Evolutionary conservation across 2,113 vertebrate species (phyloP).

Genomic region (Dasyornis broadbenti): DNA sequence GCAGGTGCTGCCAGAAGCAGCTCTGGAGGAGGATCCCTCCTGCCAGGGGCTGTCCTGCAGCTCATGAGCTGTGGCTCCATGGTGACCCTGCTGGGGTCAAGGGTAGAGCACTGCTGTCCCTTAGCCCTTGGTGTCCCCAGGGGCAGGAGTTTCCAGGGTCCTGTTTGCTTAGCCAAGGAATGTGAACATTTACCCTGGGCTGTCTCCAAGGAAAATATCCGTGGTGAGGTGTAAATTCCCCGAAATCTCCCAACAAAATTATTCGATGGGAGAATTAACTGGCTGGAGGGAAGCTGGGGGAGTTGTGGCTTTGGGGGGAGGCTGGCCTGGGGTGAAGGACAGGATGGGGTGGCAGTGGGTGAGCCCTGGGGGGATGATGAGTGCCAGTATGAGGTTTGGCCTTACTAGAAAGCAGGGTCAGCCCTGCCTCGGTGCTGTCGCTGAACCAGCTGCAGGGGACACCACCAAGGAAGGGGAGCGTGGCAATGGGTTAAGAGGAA

Average conservation of each 20-base stretch:
- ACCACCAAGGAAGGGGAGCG: neutral
- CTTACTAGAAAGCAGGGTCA: neutral
- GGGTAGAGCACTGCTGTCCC: neutral
- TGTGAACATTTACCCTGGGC: slow-evolving; percentile 19
- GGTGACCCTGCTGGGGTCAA: neutral
- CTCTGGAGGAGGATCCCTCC: neutral
- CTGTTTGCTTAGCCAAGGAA: neutral
- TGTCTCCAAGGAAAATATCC: slow-evolving; percentile 26
- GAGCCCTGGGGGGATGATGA: neutral
- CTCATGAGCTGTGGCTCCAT: neutral
- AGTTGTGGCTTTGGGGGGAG: neutral
- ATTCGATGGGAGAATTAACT: neutral
- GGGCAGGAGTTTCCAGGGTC: neutral
- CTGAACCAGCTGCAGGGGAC: neutral
- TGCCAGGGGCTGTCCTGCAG: neutral
- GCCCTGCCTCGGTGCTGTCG: neutral
- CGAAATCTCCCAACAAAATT: neutral
- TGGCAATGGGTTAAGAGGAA: neutral
- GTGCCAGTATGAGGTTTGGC: neutral
- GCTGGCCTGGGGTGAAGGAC: neutral
- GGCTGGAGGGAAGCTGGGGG: neutral
- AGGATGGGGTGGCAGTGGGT: neutral
- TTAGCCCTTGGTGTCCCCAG: neutral
- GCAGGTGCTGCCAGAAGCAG: neutral
- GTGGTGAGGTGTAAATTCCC: neutral